These are phyloP conservation scores for Meandrusa payeni DNA, from an alignment of 2,888 invertebrate species.

Conservation along the genomic window DNA sequence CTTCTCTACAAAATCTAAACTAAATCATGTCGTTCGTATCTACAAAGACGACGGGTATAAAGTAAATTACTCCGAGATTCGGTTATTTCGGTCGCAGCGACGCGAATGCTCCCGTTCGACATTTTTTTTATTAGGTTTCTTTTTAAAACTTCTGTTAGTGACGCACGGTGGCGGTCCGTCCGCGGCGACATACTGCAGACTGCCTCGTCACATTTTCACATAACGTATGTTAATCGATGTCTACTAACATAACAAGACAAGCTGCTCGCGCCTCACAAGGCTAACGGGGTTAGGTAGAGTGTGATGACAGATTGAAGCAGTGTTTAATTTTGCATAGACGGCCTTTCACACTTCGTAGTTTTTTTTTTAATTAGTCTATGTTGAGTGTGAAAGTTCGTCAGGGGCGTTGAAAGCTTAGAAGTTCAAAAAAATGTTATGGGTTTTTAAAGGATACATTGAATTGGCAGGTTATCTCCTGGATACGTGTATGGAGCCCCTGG, in stretches of 20 bases:
- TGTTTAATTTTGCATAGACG: slow-evolving; percentile 48
- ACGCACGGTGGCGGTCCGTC: slow-evolving; percentile 67
- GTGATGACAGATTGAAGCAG: slow-evolving; percentile 57
- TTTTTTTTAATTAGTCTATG: slow-evolving; percentile 15
- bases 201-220: slow-evolving; percentile 49
- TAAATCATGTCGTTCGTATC: no score
- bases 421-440: slow-evolving; percentile 18
- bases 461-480: slow-evolving; percentile 78
- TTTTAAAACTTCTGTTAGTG: slow-evolving; percentile 55
- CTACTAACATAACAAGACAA: slow-evolving; percentile 75
- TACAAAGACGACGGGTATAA: not conserved
- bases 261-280: slow-evolving; percentile 64
- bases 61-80: slow-evolving; percentile 34
- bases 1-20: not conserved
- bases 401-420: slow-evolving; percentile 37
- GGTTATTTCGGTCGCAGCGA: slow-evolving; percentile 64
- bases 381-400: slow-evolving; percentile 45
- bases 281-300: slow-evolving; percentile 73
- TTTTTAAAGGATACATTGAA: slow-evolving; percentile 20
- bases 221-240: slow-evolving; percentile 62
- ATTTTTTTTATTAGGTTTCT: slow-evolving; percentile 50
- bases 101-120: slow-evolving; percentile 48
- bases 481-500: slow-evolving; percentile 89
- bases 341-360: slow-evolving; percentile 41
- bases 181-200: slow-evolving; percentile 50